Conservation (phyloP, 92 coral and sea anemone genomes). For the Ricordea florida region DNA sequence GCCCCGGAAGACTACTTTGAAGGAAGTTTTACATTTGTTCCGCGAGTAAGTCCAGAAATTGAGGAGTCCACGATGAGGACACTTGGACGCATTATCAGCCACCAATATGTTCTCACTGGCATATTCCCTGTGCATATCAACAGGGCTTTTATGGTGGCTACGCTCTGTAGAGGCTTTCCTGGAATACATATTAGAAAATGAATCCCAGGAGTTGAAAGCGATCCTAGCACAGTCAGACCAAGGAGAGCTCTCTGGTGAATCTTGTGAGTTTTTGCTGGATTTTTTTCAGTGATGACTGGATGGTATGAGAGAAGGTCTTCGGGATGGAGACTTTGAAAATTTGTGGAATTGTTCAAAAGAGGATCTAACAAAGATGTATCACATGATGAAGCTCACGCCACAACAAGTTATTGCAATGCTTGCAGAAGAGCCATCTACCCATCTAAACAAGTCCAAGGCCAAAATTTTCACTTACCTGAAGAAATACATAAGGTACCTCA, state of each 20-base stretch:
- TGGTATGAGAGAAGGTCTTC: neutral
- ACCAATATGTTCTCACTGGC: neutral
- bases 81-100: neutral
- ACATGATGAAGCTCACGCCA: conserved; percentile 4
- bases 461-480: neutral
- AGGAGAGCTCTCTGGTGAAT: neutral
- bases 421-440: conserved; percentile 4
- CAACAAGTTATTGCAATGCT: neutral
- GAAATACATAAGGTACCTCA: neutral
- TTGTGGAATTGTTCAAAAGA: conserved; percentile 20
- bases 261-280: neutral
- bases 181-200: neutral
- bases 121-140: neutral
- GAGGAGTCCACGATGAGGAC: neutral
- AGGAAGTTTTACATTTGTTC: too few species aligned
- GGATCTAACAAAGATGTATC: neutral
- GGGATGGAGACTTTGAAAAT: neutral
- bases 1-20: neutral
- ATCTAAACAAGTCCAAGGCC: neutral
- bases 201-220: neutral
- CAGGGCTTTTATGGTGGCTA: neutral
- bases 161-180: neutral
- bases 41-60: neutral
- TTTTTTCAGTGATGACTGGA: neutral
- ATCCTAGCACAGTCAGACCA: neutral